Evolutionary conservation across 2,113 vertebrate species (phyloP), one percentile per base, ranked within the genome.

Genomic region (Alligator mississippiensis): DNA sequence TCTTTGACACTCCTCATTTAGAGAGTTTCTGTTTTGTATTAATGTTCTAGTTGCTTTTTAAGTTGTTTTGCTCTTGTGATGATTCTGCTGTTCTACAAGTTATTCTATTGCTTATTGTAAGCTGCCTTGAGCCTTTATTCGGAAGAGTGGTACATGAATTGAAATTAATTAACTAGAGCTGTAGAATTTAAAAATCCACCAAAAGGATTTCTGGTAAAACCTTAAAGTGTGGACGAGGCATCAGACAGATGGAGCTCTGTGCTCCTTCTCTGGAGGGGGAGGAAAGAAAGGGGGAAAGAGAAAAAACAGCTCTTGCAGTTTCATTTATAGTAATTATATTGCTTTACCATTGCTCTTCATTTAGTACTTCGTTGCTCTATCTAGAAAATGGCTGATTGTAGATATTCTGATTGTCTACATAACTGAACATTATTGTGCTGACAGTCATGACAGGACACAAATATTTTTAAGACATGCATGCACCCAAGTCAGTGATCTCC

Each of bases 291-390:
- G 27, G 16, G 63, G 13, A 64, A 64, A 47, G 47, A 47, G 47
- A 47, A 47, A 47, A 64, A 14, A 11, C 63, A 64, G 63, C 27
- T 27, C 63, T 64, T 24, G 25, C 63, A 64, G 34, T 21, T 19
- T 72, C 24, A 38, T 11, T 72, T 72, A 72, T 12, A 38, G 21
- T 22, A 72, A 38, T 72, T 18, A 30, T 2, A 14, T 60, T 77
- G 16, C 25, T 82, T 80, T 28, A 9, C 55, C 16, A 14, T 82
- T 4, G 2, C 61, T 82, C 28, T 64, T 9, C 6, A 11, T 18
- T 62, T 3, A 0, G 0, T 18, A 75, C 28, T 70, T 80, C 82
- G 28, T 17, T 61, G 5, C 1, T 79, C 1, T 27, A 82, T 81
- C 79, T 27, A 58, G 54, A 2, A 11, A 63, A 47, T 47, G 47